phyloP scores from a whole-genome alignment of 2,113 vertebrate genomes.

The Cardinalis cardinalis region DNA sequence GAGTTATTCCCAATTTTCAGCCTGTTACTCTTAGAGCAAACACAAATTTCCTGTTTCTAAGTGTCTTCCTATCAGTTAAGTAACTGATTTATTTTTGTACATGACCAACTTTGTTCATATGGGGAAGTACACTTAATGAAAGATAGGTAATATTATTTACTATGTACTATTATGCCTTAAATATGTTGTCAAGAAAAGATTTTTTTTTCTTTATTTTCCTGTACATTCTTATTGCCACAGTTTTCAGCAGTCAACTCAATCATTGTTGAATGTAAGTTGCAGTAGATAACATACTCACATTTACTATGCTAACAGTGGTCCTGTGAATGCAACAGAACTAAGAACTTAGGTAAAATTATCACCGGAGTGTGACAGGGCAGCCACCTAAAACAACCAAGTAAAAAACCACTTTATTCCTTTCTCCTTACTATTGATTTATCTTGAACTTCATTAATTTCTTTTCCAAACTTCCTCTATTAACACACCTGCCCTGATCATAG shows the following conservation, averaged over 20 bases:
- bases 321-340: not conserved
- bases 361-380: not conserved
- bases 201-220: not conserved
- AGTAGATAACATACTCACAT: not conserved
- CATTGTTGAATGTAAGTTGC: not conserved
- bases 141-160: not conserved
- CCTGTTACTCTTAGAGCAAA: not conserved
- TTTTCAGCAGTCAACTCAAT: not conserved
- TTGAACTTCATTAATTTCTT: not conserved
- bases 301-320: not conserved
- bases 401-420: not conserved
- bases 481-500: no score
- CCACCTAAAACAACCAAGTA: not conserved
- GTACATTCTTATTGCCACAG: not conserved
- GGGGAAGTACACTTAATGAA: not conserved
- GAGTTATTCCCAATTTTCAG: not conserved
- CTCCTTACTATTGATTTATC: not conserved
- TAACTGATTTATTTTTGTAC: not conserved
- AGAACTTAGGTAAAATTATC: not conserved
- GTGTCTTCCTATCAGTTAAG: not conserved
- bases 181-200: not conserved
- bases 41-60: not conserved
- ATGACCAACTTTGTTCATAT: not conserved
- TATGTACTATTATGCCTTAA: not conserved
- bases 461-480: not conserved